Percentiles rank a stretch among this genome's conserved stretches.
Evolutionary conservation across 2,888 invertebrate species (phyloP).

Genomic region (Drosophila anceps): DNA sequence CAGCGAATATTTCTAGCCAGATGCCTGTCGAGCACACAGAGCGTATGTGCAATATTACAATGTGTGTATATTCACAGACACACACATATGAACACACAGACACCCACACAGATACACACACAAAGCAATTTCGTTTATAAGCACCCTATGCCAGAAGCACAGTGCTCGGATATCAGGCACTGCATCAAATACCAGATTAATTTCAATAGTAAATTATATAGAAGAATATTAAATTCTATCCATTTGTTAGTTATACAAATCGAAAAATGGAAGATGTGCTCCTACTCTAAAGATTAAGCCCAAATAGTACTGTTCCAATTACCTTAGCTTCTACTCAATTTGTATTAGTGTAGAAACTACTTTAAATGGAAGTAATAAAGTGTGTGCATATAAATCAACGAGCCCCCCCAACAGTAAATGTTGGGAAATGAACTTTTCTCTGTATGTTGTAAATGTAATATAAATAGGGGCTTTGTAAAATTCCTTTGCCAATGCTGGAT

Average conservation of each 20-base stretch:
- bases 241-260: background rate
- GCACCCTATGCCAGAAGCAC: constrained; percentile 64
- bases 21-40: constrained; percentile 45
- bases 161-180: constrained; percentile 26
- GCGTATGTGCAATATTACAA: constrained; percentile 59
- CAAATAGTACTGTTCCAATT: background rate
- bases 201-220: background rate
- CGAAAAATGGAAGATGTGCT: background rate
- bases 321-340: background rate
- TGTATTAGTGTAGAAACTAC: background rate
- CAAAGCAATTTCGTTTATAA: constrained; percentile 69
- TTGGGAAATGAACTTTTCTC: background rate
- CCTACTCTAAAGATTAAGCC: background rate
- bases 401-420: background rate
- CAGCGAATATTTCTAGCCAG: constrained; percentile 71
- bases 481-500: background rate
- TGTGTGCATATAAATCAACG: background rate
- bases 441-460: background rate
- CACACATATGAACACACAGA: constrained; percentile 18
- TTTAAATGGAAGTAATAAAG: background rate
- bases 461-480: background rate
- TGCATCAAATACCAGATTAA: constrained; percentile 21
- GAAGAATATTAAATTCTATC: background rate
- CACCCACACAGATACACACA: background rate
- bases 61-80: constrained; percentile 3